Percentiles rank a stretch among this genome's conserved stretches.
Evolutionary conservation across 2,888 invertebrate genomes (phyloP).

Genomic region (Archips xylosteana): DNA sequence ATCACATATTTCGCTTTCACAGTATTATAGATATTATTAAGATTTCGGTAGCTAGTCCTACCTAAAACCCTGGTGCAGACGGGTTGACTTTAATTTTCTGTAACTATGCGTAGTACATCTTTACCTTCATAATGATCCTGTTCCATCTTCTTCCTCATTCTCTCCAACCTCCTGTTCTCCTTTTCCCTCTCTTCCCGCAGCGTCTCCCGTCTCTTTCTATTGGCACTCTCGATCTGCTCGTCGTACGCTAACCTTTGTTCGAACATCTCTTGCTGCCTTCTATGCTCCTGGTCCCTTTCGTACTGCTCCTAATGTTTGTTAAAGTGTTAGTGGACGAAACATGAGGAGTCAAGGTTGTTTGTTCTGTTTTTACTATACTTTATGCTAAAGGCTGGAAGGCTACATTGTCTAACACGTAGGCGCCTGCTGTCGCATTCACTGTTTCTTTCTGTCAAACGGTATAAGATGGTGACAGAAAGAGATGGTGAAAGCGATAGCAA

Average conservation of each 20-base stretch:
- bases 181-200: conserved; percentile 68
- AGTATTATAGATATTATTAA: too few species aligned
- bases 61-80: too few species aligned
- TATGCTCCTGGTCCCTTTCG: conserved; percentile 59
- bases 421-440: too few species aligned
- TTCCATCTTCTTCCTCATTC: conserved; percentile 73
- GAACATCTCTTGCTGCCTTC: conserved; percentile 65
- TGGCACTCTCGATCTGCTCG: conserved; percentile 74
- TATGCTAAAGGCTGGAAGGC: too few species aligned
- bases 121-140: conserved; percentile 73
- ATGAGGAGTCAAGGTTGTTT: background rate
- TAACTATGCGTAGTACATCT: background rate
- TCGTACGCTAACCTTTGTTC: conserved; percentile 71
- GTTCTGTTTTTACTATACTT: too few species aligned
- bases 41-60: too few species aligned
- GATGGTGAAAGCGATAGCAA: too few species aligned
- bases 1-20: too few species aligned
- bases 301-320: conserved; percentile 59
- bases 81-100: background rate
- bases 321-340: background rate
- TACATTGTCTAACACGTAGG: too few species aligned
- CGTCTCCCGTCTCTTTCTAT: conserved; percentile 63
- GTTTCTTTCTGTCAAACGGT: too few species aligned
- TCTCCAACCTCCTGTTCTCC: conserved; percentile 69
- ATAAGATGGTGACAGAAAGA: too few species aligned